Base-by-base conservation (phyloP, 2,888 invertebrate species). In the Acrobasis consociella region DNA sequence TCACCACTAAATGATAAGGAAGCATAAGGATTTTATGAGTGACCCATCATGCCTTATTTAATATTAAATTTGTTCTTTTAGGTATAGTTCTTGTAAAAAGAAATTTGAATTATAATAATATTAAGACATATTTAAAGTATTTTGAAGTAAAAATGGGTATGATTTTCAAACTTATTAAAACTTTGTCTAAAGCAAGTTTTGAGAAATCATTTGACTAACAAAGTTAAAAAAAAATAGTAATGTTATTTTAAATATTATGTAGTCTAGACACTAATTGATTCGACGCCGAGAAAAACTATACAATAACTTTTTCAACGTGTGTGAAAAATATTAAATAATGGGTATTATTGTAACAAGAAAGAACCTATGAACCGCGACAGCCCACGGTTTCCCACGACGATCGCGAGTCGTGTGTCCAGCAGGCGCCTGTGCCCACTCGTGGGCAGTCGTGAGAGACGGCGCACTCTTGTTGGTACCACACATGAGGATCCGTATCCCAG, bases 321-420 rank as follows among this genome's bases (percentile, higher is more conserved):
- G 46, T 46, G 46, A 46, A 46, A 46, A 46, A 46, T 46, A n/a
- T 31, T 9, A 51, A 51, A 5, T 17, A 5, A 17, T 51, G 17
- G 11, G 17, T 52, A n/a, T 52, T 31, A 52, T 31, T 52, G 31
- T 52, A 52, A 50, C 16, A 15, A 66, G 60, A 64, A 75, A 76
- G 75, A 82, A 75, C 78, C 82, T 72, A 74, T 82, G 86, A 85
- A 86, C 84, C 91, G 87, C 78, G 79, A 87, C 90, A 72, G 68
- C 69, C 71, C 71, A 76, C 77, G 81, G 81, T 80, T 90, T 91
- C 91, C 87, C 91, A 91, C 91, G 91, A 85, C 83, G 89, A 87
- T 91, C 88, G 77, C 76, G 71, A 77, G 73, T 81, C 78, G 73
- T 72, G 72, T 73, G 70, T 71, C 73, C 75, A 76, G 75, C 79